Evolutionary conservation across 2,888 invertebrate species (phyloP).

Genomic region (Nomada ruficornis): DNA sequence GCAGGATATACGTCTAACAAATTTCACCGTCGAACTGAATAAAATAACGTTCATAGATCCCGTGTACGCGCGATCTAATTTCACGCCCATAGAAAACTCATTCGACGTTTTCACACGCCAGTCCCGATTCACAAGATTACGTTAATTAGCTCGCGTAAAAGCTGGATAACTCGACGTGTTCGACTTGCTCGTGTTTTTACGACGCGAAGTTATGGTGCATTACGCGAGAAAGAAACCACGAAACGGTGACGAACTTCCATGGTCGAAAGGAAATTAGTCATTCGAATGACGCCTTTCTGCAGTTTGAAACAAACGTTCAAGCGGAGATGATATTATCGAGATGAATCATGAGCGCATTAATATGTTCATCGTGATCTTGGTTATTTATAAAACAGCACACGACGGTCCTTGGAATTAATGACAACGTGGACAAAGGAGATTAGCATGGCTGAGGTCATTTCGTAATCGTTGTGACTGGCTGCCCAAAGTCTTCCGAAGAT

Average conservation of each 20-base stretch:
- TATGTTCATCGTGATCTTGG: constrained; percentile 22
- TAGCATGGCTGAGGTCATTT: constrained; percentile 30
- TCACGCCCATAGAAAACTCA: constrained; percentile 4
- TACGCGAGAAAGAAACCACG: background rate
- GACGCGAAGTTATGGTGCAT: background rate
- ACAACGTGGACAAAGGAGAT: constrained; percentile 31
- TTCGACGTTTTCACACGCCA: constrained; percentile 4
- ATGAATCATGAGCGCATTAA: constrained; percentile 47
- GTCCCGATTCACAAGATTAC: constrained; percentile 10
- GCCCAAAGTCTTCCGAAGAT: background rate
- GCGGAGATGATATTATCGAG: constrained; percentile 22
- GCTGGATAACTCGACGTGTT: background rate
- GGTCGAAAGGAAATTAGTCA: constrained; percentile 26
- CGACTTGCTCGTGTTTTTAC: too few relatives aligned
- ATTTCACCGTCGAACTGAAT: background rate
- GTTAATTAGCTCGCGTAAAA: constrained; percentile 18
- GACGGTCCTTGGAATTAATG: constrained; percentile 42
- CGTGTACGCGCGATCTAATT: constrained; percentile 11
- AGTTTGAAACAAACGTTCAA: background rate
- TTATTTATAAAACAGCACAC: constrained; percentile 44
- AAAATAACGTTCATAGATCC: background rate
- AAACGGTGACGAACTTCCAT: constrained; percentile 1
- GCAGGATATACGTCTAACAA: background rate
- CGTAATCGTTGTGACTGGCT: background rate
- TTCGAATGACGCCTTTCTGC: background rate